Conservation (phyloP, 2,113 vertebrate genomes). For the Dipodomys merriami region DNA sequence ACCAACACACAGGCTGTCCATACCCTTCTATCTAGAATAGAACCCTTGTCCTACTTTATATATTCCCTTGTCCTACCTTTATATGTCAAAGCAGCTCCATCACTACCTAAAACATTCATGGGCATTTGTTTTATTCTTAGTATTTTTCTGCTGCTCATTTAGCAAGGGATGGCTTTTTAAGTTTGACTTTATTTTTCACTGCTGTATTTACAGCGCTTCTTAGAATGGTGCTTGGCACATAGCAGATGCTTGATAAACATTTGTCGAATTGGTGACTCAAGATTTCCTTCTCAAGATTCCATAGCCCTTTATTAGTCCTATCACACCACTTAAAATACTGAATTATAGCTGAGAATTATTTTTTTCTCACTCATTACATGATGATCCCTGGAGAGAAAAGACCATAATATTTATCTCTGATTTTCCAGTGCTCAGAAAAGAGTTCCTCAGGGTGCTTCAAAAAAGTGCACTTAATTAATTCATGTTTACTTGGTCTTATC, state of each 20-base stretch:
- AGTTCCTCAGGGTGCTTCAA: not conserved
- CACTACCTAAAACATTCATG: not conserved
- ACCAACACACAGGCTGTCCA: not conserved
- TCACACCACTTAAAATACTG: not conserved
- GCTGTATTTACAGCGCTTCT: not conserved
- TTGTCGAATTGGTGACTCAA: not conserved
- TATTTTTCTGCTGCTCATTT: not conserved
- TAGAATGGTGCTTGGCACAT: not conserved
- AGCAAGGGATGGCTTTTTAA: not conserved
- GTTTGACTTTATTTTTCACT: not conserved
- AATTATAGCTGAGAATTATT: conserved; percentile 27
- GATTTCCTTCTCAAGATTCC: not conserved
- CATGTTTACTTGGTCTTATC: conserved; percentile 2
- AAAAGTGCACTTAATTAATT: conserved; percentile 20
- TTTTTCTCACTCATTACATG: conserved; percentile 19
- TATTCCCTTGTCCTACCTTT: not conserved
- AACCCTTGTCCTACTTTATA: not conserved
- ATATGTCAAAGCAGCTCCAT: not conserved
- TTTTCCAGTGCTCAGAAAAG: conserved; percentile 41
- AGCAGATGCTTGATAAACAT: not conserved
- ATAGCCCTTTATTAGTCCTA: not conserved
- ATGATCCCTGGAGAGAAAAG: not conserved
- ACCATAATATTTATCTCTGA: conserved; percentile 23
- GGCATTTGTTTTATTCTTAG: not conserved
- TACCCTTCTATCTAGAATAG: not conserved